Base-by-base conservation (phyloP, 2,888 invertebrate species). In the Drosophila birchii region DNA sequence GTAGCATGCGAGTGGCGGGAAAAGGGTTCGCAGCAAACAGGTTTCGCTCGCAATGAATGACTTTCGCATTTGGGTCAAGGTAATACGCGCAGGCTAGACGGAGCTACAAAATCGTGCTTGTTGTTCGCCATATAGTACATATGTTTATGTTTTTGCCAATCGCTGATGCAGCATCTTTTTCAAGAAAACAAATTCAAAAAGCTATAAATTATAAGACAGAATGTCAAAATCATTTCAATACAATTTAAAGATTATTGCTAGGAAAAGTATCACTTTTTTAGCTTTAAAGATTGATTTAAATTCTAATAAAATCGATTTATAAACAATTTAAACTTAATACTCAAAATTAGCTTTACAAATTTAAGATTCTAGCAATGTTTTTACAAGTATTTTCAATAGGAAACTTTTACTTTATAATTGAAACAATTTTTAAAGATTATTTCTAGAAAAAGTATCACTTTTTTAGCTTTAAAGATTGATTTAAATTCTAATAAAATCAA, bases 11-110 rank as follows among this genome's bases (percentile, higher is more conserved):
- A 47, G 55, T 57, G 62, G 62, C 63, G 76, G 72, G 63, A 61
- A 89, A 89, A 86, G 88, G 88, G 88, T 88, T 87, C 64, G 78
- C 59, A 51, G 41, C 62, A 80, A 90, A 87, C 86, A 67, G 89
- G 90, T 90, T 90, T 88, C 54, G 63, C 62, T 72, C 74, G 51
- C 47, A 43, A 79, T 70, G 59, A 82, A 75, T 78, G 78, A 62
- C 57, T 56, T 78, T 78, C 73, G 53, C 81, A 78, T 86, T 81
- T 87, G 85, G 89, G 87, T 90, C 87, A 87, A 87, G 87, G 90
- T 70, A 79, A 69, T 53, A 55, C 47, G 56, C 38, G 44, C 80
- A 78, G 88, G 80, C 83, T 85, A 85, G 88, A 79, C 78, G 63
- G 62, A 74, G 85, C 67, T 83, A 39, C n/a, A 67, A 68, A 67